Conservation (phyloP, 64 coral and sea anemone species). For the Cladopsammia gracilis region DNA sequence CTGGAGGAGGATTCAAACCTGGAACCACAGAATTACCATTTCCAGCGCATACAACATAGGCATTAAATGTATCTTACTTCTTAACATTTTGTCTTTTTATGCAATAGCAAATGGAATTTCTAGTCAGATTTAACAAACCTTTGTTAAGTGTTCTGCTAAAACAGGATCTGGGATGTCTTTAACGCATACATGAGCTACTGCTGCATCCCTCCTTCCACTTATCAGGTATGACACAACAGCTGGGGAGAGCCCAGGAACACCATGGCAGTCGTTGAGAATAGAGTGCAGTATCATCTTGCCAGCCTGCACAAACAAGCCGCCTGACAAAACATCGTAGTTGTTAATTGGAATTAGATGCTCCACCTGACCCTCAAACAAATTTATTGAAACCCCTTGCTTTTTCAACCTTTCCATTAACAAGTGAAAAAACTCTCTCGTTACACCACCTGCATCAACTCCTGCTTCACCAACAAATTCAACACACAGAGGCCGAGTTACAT, state of each 20-base stretch:
- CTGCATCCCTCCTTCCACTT: not conserved
- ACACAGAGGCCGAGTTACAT: no score
- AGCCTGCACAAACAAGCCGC: not conserved
- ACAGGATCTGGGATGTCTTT: constrained; percentile 9
- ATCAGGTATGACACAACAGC: not conserved
- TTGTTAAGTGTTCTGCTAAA: no score
- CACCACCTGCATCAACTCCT: constrained; percentile 21
- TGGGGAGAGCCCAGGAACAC: not conserved
- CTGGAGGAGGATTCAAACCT: no score
- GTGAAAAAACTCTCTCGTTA: constrained; percentile 17
- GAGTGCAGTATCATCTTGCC: constrained; percentile 20
- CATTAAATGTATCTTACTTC: no score
- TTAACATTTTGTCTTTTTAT: no score
- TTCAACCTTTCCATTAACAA: constrained; percentile 3
- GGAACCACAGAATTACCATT: no score
- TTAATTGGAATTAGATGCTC: not conserved
- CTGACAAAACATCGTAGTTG: not conserved
- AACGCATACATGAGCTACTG: not conserved
- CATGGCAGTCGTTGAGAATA: not conserved
- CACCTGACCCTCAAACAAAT: constrained; percentile 4
- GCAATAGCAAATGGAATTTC: no score
- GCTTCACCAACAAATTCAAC: constrained; percentile 26
- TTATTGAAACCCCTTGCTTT: not conserved
- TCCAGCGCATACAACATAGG: no score
- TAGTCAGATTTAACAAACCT: no score